Conservation (phyloP, 2,113 vertebrate genomes). For the Coturnix japonica region DNA sequence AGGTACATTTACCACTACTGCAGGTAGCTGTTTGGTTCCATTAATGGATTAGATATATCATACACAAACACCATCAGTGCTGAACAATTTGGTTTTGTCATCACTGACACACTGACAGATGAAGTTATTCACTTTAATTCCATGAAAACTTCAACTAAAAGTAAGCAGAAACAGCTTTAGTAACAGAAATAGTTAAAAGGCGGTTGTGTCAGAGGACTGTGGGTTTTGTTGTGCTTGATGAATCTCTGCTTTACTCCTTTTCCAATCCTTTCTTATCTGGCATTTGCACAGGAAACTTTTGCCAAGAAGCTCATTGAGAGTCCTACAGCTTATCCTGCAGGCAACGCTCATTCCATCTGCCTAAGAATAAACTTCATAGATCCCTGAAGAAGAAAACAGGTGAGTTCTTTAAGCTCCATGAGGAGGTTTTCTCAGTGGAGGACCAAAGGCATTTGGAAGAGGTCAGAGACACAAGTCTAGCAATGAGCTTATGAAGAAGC, state of each 20-base stretch:
- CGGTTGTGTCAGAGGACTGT: background rate
- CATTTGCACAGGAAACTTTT: background rate
- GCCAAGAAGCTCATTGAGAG: slow-evolving; percentile 32
- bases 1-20: background rate
- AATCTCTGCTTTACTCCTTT: background rate
- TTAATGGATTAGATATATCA: background rate
- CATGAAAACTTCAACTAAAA: background rate
- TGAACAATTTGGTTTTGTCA: background rate
- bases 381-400: slow-evolving; percentile 24
- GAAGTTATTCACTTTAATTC: background rate
- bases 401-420: background rate
- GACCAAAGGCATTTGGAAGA: background rate
- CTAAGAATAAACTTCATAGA: background rate
- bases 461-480: background rate
- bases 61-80: background rate
- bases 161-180: slow-evolving; percentile 7
- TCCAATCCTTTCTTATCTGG: slow-evolving; percentile 11
- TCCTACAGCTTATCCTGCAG: slow-evolving; percentile 13
- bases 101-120: background rate
- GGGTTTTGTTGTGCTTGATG: slow-evolving; percentile 3
- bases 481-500: background rate
- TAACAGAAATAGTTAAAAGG: background rate
- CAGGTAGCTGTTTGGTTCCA: background rate
- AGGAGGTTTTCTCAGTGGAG: background rate
- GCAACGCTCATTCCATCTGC: slow-evolving; percentile 9